These are phyloP conservation scores for Heptranchias perlo DNA, from an alignment of 2,113 vertebrate genomes.

Conservation along the genomic window DNA sequence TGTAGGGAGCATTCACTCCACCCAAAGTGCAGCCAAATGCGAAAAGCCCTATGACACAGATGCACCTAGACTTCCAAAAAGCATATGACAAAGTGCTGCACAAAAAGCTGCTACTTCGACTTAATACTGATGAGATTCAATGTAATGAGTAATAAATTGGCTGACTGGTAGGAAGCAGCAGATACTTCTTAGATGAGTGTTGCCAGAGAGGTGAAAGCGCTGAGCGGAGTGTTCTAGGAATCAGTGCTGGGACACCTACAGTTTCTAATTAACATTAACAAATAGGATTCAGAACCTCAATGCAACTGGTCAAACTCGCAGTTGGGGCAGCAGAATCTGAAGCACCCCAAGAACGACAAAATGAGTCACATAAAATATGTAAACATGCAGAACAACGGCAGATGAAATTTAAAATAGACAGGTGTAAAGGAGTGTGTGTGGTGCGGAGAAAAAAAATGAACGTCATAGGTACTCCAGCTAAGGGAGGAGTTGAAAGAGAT, in stretches of 20 bases:
- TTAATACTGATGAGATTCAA: no score
- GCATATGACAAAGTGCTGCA: no score
- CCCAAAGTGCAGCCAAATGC: no score
- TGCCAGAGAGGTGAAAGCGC: no score
- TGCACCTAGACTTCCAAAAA: no score
- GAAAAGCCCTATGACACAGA: no score
- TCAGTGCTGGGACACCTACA: neutral
- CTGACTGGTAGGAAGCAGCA: no score
- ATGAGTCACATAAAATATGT: neutral
- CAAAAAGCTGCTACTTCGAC: no score
- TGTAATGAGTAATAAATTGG: no score
- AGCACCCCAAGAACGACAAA: neutral
- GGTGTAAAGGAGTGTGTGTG: neutral
- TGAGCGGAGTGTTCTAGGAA: neutral
- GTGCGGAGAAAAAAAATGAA: neutral
- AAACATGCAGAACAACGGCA: neutral
- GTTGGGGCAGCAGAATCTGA: neutral
- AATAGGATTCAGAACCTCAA: neutral
- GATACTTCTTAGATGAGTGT: neutral
- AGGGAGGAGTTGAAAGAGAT: neutral
- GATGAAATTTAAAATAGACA: neutral
- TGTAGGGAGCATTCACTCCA: no score
- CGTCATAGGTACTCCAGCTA: neutral
- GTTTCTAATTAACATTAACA: neutral
- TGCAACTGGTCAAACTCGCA: neutral